Conservation (phyloP, 2,888 invertebrate species). For the Emmelina monodactyla region DNA sequence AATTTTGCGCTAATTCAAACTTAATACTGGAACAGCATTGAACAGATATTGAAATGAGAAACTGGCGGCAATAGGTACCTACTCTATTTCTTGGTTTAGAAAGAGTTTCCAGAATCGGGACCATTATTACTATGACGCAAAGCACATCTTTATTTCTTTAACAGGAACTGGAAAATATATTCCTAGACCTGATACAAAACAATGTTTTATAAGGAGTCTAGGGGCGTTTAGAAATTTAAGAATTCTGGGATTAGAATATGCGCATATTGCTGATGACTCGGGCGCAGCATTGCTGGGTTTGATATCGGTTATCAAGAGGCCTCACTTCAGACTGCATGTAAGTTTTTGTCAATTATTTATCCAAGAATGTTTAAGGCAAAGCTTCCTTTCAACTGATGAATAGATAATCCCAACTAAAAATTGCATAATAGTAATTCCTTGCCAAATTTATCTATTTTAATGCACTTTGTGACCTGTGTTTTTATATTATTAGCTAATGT, state of each 20-base stretch:
- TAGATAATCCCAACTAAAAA: not conserved
- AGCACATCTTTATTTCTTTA: not conserved
- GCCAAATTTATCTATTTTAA: not conserved
- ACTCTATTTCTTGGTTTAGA: too few relatives aligned
- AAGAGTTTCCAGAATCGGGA: too few relatives aligned
- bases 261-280: slow-evolving; percentile 41
- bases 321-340: slow-evolving; percentile 47
- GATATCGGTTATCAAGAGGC: slow-evolving; percentile 34
- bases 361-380: not conserved
- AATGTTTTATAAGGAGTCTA: slow-evolving; percentile 40
- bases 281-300: slow-evolving; percentile 36
- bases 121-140: too few relatives aligned
- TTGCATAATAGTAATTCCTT: not conserved
- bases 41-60: too few relatives aligned
- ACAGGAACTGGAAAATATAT: slow-evolving; percentile 44
- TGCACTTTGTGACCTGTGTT: not conserved
- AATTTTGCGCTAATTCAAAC: too few relatives aligned
- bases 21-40: too few relatives aligned
- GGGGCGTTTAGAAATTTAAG: slow-evolving; percentile 32
- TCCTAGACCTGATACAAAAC: slow-evolving; percentile 29
- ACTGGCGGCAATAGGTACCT: too few relatives aligned
- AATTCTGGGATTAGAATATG: slow-evolving; percentile 42
- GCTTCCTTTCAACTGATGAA: too few relatives aligned
- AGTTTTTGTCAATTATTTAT: too few relatives aligned
- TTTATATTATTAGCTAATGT: slow-evolving; percentile 29